phyloP scores from a whole-genome alignment of 2,888 invertebrate species.

The Abrostola triplasia region DNA sequence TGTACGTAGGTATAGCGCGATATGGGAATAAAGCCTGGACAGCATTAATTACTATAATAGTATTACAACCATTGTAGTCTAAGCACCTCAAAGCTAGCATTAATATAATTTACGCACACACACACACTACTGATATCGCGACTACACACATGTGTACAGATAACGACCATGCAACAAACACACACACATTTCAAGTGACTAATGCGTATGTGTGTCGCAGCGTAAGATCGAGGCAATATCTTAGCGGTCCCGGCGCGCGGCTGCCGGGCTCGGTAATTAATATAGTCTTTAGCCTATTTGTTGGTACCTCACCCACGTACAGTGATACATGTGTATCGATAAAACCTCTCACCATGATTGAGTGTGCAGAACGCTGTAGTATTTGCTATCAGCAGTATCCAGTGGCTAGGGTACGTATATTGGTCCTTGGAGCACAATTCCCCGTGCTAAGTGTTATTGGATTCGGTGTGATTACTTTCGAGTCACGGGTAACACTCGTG shows the following conservation, averaged over 20 bases:
- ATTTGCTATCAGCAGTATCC: not conserved
- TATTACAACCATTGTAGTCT: slow-evolving; percentile 12
- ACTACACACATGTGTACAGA: not conserved
- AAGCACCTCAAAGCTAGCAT: slow-evolving; percentile 20
- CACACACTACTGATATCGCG: not conserved
- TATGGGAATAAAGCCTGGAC: not conserved
- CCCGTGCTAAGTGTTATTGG: not conserved
- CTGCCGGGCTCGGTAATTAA: slow-evolving; percentile 45
- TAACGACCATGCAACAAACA: not conserved
- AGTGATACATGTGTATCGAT: slow-evolving; percentile 19
- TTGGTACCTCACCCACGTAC: slow-evolving; percentile 12
- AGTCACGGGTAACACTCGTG: too few species aligned
- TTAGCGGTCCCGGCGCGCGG: slow-evolving; percentile 38
- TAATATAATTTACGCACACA: slow-evolving; percentile 29
- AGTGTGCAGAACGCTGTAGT: slow-evolving; percentile 3
- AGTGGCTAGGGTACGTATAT: not conserved
- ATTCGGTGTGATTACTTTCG: too few species aligned
- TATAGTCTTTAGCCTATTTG: slow-evolving; percentile 27
- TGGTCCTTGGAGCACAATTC: not conserved
- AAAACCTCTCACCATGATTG: not conserved
- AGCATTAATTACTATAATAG: not conserved
- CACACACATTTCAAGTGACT: slow-evolving; percentile 19
- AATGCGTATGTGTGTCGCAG: slow-evolving; percentile 36
- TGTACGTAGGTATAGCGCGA: not conserved
- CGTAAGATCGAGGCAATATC: slow-evolving; percentile 42